Conservation (phyloP, 2,113 vertebrate species). For the Tragelaphus imberbis region DNA sequence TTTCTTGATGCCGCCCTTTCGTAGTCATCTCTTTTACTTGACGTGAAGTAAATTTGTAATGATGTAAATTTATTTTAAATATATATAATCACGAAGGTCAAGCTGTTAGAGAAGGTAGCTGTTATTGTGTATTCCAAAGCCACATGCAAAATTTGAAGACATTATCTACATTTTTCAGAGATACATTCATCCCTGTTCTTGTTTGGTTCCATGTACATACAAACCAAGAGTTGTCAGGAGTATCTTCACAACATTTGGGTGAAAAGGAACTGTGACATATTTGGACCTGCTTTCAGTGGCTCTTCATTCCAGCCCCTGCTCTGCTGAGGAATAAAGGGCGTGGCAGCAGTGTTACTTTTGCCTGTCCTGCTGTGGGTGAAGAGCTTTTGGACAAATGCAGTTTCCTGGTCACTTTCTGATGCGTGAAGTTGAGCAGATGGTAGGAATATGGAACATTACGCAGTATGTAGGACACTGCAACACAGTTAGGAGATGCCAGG, state of each 20-base stretch:
- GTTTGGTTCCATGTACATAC: neutral
- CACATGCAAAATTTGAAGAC: neutral
- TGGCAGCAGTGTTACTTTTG: neutral
- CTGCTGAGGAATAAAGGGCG: neutral
- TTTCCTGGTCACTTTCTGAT: neutral
- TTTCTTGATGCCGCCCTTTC: neutral
- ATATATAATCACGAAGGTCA: neutral
- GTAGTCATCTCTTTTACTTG: neutral
- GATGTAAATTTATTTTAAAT: neutral
- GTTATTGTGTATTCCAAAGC: neutral
- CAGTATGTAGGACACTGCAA: neutral
- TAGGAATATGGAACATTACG: neutral
- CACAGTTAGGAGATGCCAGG: neutral
- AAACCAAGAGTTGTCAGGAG: neutral
- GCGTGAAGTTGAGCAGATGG: neutral
- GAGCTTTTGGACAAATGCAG: neutral
- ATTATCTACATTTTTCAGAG: neutral
- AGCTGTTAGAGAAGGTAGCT: neutral
- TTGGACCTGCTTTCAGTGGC: neutral
- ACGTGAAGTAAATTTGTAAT: neutral
- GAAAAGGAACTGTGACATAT: neutral
- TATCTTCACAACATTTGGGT: neutral
- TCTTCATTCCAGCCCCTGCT: neutral
- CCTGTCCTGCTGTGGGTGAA: neutral
- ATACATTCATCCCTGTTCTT: neutral